Evolutionary conservation across 2,888 invertebrate genomes (phyloP).

Genomic region (Galerucella calmariensis): DNA sequence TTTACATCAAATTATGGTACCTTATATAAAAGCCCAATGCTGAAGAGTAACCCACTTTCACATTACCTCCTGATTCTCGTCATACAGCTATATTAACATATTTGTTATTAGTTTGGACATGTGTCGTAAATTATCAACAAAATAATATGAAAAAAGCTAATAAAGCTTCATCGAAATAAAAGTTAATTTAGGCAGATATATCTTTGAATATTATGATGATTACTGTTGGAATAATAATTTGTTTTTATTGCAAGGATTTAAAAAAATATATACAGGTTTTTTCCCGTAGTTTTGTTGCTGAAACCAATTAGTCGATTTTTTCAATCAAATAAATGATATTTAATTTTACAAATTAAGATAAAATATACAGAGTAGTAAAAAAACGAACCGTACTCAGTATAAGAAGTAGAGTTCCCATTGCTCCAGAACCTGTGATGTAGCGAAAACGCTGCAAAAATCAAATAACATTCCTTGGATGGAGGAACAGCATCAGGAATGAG

Average conservation of each 20-base stretch:
- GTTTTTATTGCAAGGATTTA: background rate
- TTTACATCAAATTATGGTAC: too few species aligned
- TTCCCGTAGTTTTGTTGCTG: background rate
- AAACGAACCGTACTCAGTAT: too few species aligned
- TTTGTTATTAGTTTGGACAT: background rate
- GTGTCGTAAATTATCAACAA: conserved; percentile 6
- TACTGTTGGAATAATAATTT: background rate
- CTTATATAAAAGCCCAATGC: background rate
- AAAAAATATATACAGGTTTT: background rate
- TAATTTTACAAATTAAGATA: too few species aligned
- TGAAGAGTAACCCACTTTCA: background rate
- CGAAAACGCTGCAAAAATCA: too few species aligned
- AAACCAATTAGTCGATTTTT: background rate
- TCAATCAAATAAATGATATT: too few species aligned
- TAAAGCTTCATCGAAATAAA: conserved; percentile 4
- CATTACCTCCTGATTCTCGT: background rate
- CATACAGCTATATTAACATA: background rate
- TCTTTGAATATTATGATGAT: background rate
- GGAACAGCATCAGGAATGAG: too few species aligned
- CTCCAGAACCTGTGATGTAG: too few species aligned
- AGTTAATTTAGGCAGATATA: conserved; percentile 3
- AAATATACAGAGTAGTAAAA: too few species aligned
- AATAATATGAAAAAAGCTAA: background rate
- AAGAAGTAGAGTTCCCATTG: too few species aligned
- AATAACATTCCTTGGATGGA: too few species aligned